Evolutionary conservation across 2,113 vertebrate species (phyloP).

Genomic region (Heliornis fulica): DNA sequence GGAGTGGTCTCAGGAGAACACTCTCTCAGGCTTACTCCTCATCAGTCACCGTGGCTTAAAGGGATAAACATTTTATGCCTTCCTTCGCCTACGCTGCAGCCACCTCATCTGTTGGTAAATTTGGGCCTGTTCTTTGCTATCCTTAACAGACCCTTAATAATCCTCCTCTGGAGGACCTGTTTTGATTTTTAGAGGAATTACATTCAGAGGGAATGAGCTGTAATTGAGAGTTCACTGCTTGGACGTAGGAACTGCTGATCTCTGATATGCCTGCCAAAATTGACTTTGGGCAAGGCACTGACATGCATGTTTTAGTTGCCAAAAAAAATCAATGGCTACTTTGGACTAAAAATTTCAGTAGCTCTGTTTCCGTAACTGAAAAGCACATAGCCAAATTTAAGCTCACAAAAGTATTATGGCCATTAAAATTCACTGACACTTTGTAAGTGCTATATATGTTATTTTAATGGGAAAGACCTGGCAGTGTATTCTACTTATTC

Average conservation of each 20-base stretch:
- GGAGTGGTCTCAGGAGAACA: not conserved
- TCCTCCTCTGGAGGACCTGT: not conserved
- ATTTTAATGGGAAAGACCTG: not conserved
- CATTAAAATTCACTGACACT: not conserved
- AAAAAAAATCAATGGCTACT: not conserved
- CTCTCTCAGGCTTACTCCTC: not conserved
- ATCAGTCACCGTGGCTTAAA: not conserved
- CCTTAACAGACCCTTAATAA: not conserved
- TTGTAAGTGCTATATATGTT: not conserved
- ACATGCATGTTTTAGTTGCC: not conserved
- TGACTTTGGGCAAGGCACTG: not conserved
- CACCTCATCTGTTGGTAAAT: not conserved
- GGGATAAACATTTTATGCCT: conserved; percentile 12
- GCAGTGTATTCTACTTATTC: not conserved
- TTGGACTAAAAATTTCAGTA: not conserved
- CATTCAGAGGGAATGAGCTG: not conserved
- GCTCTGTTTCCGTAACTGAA: not conserved
- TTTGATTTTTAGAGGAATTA: conserved; percentile 26
- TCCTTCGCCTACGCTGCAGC: not conserved
- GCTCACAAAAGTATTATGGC: not conserved
- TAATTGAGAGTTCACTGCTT: not conserved
- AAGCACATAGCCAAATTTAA: not conserved
- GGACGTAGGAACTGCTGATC: not conserved
- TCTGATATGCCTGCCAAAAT: not conserved
- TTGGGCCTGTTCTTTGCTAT: not conserved